Conservation (phyloP, 2,113 vertebrate genomes). For the Cheilinus undulatus region DNA sequence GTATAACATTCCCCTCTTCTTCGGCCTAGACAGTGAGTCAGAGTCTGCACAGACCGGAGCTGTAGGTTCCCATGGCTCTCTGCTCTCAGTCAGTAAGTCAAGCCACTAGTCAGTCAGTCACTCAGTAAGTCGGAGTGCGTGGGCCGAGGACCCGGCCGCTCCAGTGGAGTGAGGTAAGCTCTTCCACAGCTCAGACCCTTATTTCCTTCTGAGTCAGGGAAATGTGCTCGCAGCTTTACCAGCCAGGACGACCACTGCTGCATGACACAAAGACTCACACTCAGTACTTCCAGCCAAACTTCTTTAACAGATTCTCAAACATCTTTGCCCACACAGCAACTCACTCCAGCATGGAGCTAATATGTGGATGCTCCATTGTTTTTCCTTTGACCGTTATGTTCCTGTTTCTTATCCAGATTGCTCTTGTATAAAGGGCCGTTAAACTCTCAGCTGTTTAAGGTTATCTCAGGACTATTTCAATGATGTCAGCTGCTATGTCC, state of each 20-base stretch:
- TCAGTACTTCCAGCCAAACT: neutral
- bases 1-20: slow-evolving; percentile 48
- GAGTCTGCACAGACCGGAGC: slow-evolving; percentile 55
- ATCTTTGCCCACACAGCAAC: slow-evolving; percentile 34
- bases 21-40: slow-evolving; percentile 81
- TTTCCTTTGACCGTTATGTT: slow-evolving; percentile 8
- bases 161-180: slow-evolving; percentile 76
- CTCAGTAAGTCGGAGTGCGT: slow-evolving; percentile 55
- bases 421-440: slow-evolving; percentile 46
- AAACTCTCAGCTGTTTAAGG: slow-evolving; percentile 64
- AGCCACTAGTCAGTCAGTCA: slow-evolving; percentile 53
- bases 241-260: slow-evolving; percentile 33
- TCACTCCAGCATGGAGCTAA: slow-evolving; percentile 25
- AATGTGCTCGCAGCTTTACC: slow-evolving; percentile 48
- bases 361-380: slow-evolving; percentile 17
- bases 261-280: slow-evolving; percentile 46
- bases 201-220: slow-evolving; percentile 73
- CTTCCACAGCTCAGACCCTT: slow-evolving; percentile 70
- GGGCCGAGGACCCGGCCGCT: slow-evolving; percentile 60
- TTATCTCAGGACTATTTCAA: slow-evolving; percentile 60
- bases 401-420: slow-evolving; percentile 41
- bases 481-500: slow-evolving; percentile 68
- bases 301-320: slow-evolving; percentile 33
- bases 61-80: slow-evolving; percentile 71
- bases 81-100: slow-evolving; percentile 57